phyloP scores from a whole-genome alignment of 2,888 invertebrate genomes.

The Eristalis tenax region DNA sequence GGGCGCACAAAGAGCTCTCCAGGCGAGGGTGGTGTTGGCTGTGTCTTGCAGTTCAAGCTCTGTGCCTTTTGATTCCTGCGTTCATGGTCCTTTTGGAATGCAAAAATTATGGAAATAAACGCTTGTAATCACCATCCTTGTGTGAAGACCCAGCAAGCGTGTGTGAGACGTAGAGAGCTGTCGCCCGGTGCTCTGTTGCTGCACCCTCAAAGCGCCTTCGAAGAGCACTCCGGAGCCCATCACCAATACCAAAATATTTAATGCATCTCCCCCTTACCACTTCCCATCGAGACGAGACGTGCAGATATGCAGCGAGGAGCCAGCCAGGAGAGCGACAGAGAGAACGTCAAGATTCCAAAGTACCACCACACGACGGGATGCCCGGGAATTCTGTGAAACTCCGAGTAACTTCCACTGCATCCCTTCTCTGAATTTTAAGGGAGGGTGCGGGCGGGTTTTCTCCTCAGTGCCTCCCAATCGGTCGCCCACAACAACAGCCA shows the following conservation, averaged over 20 bases:
- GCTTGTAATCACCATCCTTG: conserved; percentile 64
- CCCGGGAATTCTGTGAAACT: conserved; percentile 40
- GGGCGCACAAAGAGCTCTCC: conserved; percentile 47
- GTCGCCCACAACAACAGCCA: background rate
- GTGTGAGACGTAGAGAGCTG: background rate
- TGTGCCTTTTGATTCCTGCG: conserved; percentile 49
- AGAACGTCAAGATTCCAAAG: conserved; percentile 18
- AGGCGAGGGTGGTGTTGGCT: conserved; percentile 1
- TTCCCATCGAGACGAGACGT: conserved; percentile 11
- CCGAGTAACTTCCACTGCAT: conserved; percentile 28
- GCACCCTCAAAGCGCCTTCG: conserved; percentile 42
- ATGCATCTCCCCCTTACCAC: conserved; percentile 59
- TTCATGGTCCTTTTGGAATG: conserved; percentile 59
- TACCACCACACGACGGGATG: background rate
- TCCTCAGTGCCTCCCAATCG: background rate
- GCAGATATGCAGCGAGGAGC: conserved; percentile 31
- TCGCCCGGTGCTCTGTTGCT: conserved; percentile 30
- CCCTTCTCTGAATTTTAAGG: background rate
- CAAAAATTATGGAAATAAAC: conserved; percentile 70
- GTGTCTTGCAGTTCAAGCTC: conserved; percentile 5
- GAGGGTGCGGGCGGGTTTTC: background rate
- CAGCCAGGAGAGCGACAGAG: background rate
- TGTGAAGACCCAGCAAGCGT: background rate
- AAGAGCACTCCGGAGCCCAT: conserved; percentile 53
- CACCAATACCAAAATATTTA: conserved; percentile 70